Evolutionary conservation across 2,888 invertebrate genomes (phyloP).

Genomic region (Lingula anatina): DNA sequence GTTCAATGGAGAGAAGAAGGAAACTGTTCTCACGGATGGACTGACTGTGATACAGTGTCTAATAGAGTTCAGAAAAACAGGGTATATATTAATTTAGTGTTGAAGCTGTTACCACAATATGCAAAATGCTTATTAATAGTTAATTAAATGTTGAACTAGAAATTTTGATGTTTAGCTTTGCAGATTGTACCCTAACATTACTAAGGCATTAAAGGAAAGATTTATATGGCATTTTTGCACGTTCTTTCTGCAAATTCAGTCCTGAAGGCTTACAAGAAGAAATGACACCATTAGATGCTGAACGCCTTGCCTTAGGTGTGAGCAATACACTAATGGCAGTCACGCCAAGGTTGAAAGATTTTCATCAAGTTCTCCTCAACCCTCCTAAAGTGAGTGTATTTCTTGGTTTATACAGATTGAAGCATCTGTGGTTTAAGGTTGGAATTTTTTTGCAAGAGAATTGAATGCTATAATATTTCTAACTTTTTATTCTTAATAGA

Average conservation of each 20-base stretch:
- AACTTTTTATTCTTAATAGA: no score
- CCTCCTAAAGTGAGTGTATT: conserved; percentile 64
- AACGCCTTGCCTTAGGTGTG: conserved; percentile 61
- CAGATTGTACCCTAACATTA: no score
- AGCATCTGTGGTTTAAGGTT: no score
- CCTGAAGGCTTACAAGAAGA: conserved; percentile 46
- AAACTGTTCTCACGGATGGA: conserved; percentile 69
- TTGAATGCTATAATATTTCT: neutral
- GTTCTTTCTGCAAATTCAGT: conserved; percentile 20
- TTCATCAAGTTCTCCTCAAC: conserved; percentile 65
- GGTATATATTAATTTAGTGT: conserved; percentile 17
- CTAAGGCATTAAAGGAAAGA: no score
- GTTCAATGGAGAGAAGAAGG: conserved; percentile 63
- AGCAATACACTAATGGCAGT: conserved; percentile 63
- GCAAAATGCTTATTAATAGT: neutral
- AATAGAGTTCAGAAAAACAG: conserved; percentile 44
- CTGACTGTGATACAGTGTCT: conserved; percentile 67
- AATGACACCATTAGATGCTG: conserved; percentile 46
- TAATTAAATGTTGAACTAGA: neutral
- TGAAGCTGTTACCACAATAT: neutral
- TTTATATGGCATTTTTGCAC: neutral
- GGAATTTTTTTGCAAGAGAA: no score
- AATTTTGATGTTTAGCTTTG: no score
- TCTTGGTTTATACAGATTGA: no score
- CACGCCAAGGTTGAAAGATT: conserved; percentile 64